Evolutionary conservation across 2,113 vertebrate genomes (phyloP), one percentile per base, ranked within the genome.

Genomic region (Tupaia tana): DNA sequence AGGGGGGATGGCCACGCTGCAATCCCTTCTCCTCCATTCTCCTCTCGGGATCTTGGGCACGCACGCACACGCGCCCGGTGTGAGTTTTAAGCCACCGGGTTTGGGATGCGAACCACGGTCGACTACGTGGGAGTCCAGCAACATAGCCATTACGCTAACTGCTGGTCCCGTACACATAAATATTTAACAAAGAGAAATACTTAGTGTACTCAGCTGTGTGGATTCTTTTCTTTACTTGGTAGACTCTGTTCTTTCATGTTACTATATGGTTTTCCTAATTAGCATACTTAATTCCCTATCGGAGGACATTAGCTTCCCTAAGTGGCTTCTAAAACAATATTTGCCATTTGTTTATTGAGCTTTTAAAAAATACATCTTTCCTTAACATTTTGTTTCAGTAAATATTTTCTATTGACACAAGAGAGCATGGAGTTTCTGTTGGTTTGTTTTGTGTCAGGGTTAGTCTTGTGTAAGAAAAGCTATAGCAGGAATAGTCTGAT

Each of bases 281-380:
- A 95, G 29, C 31, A 54, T 29, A 78, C 82, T 91, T 82, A 54
- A 67, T 96, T 94, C 6, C 31, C 25, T 85, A 3, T 61, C 83
- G 66, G 18, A 85, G 19, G 64, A 18, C 61, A 22, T 61, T 78
- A 79, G 34, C 34, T 10, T 86, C 83, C 34, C 31, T 69, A 85
- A 71, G 16, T 95, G 24, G 11, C 16, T 94, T 81, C 66, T 78
- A n/a, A 94, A 87, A 87, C 75, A 80, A 54, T 71, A 88, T 56
- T 80, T 14, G 27, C 16, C 67, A 4, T 43, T 14, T 67, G 82
- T 80, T 96, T 58, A 6, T 59, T 67, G 12, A 31, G 79, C 79
- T 86, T 64, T 43, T 34, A 59, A 75, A 29, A 54, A 16, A 59
- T 61, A 64, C 43, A 52, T 86, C 4, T 86, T 94, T 80, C 27